Conservation (phyloP, 2,888 invertebrate genomes). For the Hipparchia semele region DNA sequence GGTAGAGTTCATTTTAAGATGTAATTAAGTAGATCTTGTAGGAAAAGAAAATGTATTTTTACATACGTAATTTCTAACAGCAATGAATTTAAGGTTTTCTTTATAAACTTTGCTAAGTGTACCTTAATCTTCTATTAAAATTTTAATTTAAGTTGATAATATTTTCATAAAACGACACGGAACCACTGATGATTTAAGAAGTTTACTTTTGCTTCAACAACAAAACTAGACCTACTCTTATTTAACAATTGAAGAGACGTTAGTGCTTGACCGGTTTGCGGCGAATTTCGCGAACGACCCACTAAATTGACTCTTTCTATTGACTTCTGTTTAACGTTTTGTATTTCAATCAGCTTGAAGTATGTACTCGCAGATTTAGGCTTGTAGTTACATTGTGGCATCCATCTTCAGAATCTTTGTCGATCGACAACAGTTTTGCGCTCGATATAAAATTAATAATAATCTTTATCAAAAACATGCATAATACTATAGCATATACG, state of each 20-base stretch:
- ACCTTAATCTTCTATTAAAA: no score
- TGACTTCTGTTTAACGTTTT: constrained; percentile 41
- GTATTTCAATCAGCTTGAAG: constrained; percentile 36
- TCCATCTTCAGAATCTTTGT: constrained; percentile 1
- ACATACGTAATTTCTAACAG: background rate
- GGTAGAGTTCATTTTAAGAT: background rate
- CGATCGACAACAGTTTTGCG: background rate
- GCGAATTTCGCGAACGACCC: constrained; percentile 38
- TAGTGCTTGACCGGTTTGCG: constrained; percentile 37
- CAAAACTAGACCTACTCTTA: constrained; percentile 22
- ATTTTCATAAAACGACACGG: no score
- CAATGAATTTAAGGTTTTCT: background rate
- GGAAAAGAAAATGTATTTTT: background rate
- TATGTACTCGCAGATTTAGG: constrained; percentile 16
- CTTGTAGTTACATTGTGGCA: constrained; percentile 21
- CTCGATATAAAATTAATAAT: background rate
- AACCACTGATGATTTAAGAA: background rate
- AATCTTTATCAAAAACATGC: no score
- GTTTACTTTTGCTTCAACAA: background rate
- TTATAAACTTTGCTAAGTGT: background rate
- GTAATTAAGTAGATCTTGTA: background rate
- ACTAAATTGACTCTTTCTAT: constrained; percentile 41
- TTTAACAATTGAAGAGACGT: constrained; percentile 38
- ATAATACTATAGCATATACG: no score
- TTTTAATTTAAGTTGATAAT: no score